Percentiles rank a stretch among this genome's conserved stretches.
Evolutionary conservation across 30 jellyfish, hydroid and myxozoan genomes (phyloP).

Genomic region (Aurelia coerulea): DNA sequence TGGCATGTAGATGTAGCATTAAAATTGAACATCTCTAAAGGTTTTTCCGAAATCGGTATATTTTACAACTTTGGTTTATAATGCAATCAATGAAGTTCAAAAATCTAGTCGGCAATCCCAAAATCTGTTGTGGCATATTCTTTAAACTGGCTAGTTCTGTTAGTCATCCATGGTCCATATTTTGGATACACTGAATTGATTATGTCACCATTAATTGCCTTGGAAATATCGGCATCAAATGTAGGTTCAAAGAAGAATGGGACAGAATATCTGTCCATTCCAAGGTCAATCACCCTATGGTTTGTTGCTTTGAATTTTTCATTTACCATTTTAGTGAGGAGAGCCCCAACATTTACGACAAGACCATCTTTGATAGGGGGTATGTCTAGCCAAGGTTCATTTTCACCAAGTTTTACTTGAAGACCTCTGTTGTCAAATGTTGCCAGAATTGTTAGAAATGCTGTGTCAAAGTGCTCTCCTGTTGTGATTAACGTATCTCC

Average conservation of each 20-base stretch:
- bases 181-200: slow-evolving; percentile 30
- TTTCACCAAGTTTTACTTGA: slow-evolving; percentile 75
- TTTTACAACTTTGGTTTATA: too few species aligned
- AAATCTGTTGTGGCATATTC: slow-evolving; percentile 87
- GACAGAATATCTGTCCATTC: slow-evolving; percentile 79
- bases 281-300: slow-evolving; percentile 86
- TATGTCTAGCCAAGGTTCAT: slow-evolving; percentile 73
- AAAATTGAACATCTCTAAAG: too few species aligned
- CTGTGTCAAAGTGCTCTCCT: slow-evolving; percentile 86
- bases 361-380: slow-evolving; percentile 70
- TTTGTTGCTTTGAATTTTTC: slow-evolving; percentile 72
- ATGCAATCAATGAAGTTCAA: too few species aligned
- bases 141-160: slow-evolving; percentile 85
- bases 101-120: slow-evolving; percentile 71
- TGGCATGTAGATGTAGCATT: too few species aligned
- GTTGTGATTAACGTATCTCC: slow-evolving; percentile 74
- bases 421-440: slow-evolving; percentile 75
- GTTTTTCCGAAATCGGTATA: too few species aligned
- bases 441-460: slow-evolving; percentile 72
- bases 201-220: slow-evolving; percentile 63
- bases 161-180: slow-evolving; percentile 93
- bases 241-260: slow-evolving; percentile 79
- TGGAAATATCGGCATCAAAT: slow-evolving; percentile 83
- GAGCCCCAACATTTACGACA: slow-evolving; percentile 72
- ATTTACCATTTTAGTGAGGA: slow-evolving; percentile 47